phyloP scores from a whole-genome alignment of 2,113 vertebrate species.

The Hypocryptadius cinnamomeus region DNA sequence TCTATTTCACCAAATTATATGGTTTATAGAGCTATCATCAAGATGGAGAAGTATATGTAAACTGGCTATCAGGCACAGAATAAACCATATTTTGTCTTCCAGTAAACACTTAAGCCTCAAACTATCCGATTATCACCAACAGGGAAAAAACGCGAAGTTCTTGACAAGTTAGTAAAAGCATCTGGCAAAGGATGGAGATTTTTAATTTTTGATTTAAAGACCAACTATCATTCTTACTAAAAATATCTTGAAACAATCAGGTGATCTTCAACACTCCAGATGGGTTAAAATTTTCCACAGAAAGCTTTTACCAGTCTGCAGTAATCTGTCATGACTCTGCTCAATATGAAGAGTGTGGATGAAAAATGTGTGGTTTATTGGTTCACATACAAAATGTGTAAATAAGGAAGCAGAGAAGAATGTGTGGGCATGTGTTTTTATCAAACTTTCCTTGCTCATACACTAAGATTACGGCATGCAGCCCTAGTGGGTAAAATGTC shows the following conservation, averaged over 20 bases:
- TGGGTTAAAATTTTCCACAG: background rate
- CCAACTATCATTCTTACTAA: conserved; percentile 19
- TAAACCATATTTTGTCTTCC: background rate
- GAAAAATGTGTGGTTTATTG: background rate
- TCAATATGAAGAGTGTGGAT: background rate
- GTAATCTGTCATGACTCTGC: background rate
- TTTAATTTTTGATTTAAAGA: conserved; percentile 40
- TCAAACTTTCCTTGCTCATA: background rate
- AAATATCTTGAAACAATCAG: conserved; percentile 7
- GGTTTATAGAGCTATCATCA: background rate
- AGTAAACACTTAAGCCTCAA: background rate
- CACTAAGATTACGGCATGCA: background rate
- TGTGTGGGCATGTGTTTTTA: background rate
- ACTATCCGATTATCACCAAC: background rate
- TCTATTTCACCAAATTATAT: background rate
- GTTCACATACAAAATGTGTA: background rate
- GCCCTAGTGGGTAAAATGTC: background rate
- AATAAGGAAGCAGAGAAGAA: conserved; percentile 19
- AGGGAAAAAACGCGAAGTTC: background rate
- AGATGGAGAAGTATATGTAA: background rate
- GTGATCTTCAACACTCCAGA: background rate
- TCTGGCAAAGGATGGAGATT: background rate
- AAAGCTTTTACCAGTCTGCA: background rate
- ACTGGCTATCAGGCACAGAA: background rate
- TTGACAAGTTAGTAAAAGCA: background rate